These are phyloP conservation scores for Neoarius graeffei DNA, from an alignment of 2,113 vertebrate species.

Conservation along the genomic window DNA sequence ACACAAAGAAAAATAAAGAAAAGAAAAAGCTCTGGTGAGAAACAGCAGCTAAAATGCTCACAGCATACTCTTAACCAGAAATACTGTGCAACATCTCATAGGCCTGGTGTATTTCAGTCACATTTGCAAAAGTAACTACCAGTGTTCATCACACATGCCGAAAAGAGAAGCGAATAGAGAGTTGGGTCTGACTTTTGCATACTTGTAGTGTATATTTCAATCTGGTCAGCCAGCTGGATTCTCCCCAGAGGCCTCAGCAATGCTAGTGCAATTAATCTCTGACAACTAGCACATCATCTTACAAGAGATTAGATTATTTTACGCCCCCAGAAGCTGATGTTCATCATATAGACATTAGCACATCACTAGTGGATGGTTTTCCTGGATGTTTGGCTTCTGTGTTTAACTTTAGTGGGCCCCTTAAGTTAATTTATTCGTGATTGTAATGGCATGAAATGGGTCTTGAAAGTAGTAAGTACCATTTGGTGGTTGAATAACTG, in stretches of 20 bases:
- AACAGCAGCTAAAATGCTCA: too few species aligned
- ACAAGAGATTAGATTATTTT: slow-evolving; percentile 65
- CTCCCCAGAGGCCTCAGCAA: slow-evolving; percentile 60
- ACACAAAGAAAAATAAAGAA: too few species aligned
- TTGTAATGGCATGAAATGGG: neutral
- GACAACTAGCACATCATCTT: slow-evolving; percentile 67
- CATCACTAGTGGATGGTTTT: slow-evolving; percentile 10
- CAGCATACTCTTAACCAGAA: neutral
- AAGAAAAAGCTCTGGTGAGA: too few species aligned
- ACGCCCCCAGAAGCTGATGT: slow-evolving; percentile 61
- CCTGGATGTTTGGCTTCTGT: slow-evolving; percentile 11
- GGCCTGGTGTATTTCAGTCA: neutral
- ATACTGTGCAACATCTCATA: neutral
- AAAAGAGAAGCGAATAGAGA: slow-evolving; percentile 22
- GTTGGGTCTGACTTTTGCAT: slow-evolving; percentile 35
- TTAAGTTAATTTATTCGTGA: neutral
- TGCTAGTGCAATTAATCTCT: slow-evolving; percentile 66
- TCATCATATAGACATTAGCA: slow-evolving; percentile 62
- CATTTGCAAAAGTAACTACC: slow-evolving; percentile 21
- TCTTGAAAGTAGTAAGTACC: neutral
- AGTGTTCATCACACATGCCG: slow-evolving; percentile 20
- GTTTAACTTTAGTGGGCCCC: slow-evolving; percentile 14
- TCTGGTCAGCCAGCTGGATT: slow-evolving; percentile 66
- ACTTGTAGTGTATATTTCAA: slow-evolving; percentile 37
- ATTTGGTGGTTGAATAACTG: neutral